Base-by-base conservation (phyloP, 1,140 invertebrate species). In the Calephelis nemesis region DNA sequence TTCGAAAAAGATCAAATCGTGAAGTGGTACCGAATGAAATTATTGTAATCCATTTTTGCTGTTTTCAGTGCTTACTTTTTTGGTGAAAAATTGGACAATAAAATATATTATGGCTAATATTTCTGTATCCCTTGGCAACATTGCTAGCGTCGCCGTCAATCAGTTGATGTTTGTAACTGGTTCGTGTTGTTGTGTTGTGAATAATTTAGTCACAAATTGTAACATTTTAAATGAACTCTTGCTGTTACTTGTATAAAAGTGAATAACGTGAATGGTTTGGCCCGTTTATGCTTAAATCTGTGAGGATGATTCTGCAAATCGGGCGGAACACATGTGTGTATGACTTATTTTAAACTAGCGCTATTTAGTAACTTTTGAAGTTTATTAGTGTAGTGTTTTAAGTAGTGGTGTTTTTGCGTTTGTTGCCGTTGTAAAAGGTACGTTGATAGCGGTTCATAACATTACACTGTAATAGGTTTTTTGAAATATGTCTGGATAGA, bases 101-200 rank as follows among this genome's bases (percentile, higher is more conserved):
- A 7, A 45, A 45, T 7, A 45, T 45, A 42, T 42, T 5, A 45
- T 45, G 42, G 42, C 8, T 7, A 45, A 45, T 45, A 7, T 7
- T 45, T 45, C 42, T 5, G 6, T 9, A 45, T 45, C 8, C 0
- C 42, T 6, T 60, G 15, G 65, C 50, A 66, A 66, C 65, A 66
- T 54, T 66, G 54, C 50, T 58, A 13, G 65, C 65, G 65, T 66
- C 65, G 65, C 65, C 50, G 65, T 66, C 65, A 63, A 47, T 63
- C 62, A 66, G 65, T 66, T 65, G 54, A 54, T 66, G 15, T 66
- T 66, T 66, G 65, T 58, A 45, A 66, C 40, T 66, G 52, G 65
- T 45, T 66, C 54, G 65, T 60, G 65, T 66, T 66, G 65, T 66
- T 66, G 65, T 58, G 54, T 66, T 54, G 54, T 60, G 54, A 60